Conservation (phyloP, 1,140 invertebrate genomes). For the Fopius arisanus region DNA sequence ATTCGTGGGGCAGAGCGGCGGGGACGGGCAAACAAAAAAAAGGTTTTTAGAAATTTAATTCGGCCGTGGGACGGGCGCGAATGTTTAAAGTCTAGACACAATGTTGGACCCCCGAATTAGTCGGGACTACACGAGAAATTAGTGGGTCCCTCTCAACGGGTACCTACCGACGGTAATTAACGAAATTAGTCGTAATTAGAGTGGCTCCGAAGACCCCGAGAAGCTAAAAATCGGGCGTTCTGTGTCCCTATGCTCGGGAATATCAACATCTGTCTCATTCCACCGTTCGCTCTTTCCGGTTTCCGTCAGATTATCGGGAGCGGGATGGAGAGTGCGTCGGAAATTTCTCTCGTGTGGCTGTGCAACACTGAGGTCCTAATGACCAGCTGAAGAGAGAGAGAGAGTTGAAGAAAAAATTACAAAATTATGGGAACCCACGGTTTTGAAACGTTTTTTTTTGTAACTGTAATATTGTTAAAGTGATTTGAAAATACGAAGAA, state of each 20-base stretch:
- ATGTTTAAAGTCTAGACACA: conserved; percentile 64
- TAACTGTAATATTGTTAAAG: conserved; percentile 4
- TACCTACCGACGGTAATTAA: conserved; percentile 53
- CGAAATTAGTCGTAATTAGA: conserved; percentile 63
- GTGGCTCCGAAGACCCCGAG: conserved; percentile 40
- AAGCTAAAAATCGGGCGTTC: conserved; percentile 10
- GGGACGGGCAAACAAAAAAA: not conserved
- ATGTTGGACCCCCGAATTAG: conserved; percentile 61
- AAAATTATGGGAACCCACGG: conserved; percentile 34
- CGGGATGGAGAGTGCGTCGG: not conserved
- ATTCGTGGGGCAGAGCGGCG: not conserved
- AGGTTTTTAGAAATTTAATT: not conserved
- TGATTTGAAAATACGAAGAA: not conserved
- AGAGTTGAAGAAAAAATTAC: conserved; percentile 17
- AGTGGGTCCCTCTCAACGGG: conserved; percentile 37
- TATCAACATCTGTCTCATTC: conserved; percentile 29
- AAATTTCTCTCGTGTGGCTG: conserved; percentile 38
- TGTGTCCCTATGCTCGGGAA: not conserved
- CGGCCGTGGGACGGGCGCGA: conserved; percentile 46
- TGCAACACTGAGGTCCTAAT: conserved; percentile 40
- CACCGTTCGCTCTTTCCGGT: conserved; percentile 6
- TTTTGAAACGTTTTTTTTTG: conserved; percentile 5
- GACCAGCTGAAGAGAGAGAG: conserved; percentile 35
- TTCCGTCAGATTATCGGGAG: conserved; percentile 7
- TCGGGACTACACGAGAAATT: conserved; percentile 43